Base-by-base conservation (phyloP, 2,888 invertebrate genomes). In the Eupithecia dodoneata region DNA sequence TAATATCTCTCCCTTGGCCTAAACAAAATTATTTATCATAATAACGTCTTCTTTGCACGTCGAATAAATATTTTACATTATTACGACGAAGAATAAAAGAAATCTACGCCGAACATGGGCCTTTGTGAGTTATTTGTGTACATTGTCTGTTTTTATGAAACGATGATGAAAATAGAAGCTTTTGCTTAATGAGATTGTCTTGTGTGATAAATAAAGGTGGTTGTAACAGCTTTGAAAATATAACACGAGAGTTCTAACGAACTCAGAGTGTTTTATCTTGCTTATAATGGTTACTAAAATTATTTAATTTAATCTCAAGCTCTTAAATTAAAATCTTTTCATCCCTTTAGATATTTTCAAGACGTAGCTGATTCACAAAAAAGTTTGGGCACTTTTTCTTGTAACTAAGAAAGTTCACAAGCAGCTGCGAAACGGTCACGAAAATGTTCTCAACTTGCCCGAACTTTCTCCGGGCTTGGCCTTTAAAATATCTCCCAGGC, bases 11-110 rank as follows among this genome's bases (percentile, higher is more conserved):
- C 74, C 80, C 84, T 85, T 79, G 83, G 80, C 82, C 79, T 83
- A 83, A 84, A 85, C 79, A 83, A 83, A 85, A 87, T 88, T 86
- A 87, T 87, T 88, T 87, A 86, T 86, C 82, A 83, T 86, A 85
- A 87, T 85, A 85, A 82, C 77, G 82, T 82, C 72, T 79, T 80
- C 81, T 83, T 80, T 81, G 76, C 72, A 74, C 76, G 74, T 73
- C 72, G 72, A 81, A 81, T 81, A 76, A 78, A 82, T 81, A 81
- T 82, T 84, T 81, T 82, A 44, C 72, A 72, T 78, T 80, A 74
- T 76, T 65, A 75, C 70, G 72, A 72, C 59, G 67, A 59, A 78
- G 76, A 76, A 80, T 78, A 76, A 79, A 76, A 78, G 76, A 77
- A 75, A 77, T 72, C 71, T 76, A 72, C 55, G 75, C 73, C 74